Percentiles rank a stretch among this genome's conserved stretches.
phyloP scores from a whole-genome alignment of 2,888 invertebrate species.

The Drosophila stalkeri region DNA sequence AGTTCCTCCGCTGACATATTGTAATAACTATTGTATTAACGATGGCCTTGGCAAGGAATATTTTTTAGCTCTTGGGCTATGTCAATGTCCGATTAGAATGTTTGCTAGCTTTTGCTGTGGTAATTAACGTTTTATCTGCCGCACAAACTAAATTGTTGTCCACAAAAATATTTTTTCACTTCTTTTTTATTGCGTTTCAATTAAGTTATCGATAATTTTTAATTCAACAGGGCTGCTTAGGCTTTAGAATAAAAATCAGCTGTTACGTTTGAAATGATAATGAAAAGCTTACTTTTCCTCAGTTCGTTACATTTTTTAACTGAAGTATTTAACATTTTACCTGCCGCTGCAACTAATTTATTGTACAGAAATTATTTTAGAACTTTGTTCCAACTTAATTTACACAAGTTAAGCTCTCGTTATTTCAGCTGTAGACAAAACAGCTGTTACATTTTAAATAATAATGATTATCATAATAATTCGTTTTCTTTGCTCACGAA shows the following conservation, averaged over 20 bases:
- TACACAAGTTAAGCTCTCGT: no score
- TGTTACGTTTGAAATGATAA: constrained; percentile 37
- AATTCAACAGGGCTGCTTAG: constrained; percentile 30
- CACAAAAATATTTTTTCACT: constrained; percentile 50
- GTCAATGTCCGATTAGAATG: not conserved
- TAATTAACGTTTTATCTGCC: constrained; percentile 19
- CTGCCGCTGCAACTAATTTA: no score
- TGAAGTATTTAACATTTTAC: no score
- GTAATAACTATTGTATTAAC: constrained; percentile 35
- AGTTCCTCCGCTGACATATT: constrained; percentile 84
- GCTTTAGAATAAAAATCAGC: constrained; percentile 6
- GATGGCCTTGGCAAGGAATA: not conserved
- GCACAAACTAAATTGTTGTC: constrained; percentile 18
- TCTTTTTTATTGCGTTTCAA: constrained; percentile 56
- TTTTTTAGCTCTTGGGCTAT: not conserved
- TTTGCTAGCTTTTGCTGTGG: not conserved
- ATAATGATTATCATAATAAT: no score
- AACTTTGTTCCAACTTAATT: no score
- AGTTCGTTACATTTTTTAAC: not conserved
- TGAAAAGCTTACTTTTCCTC: not conserved
- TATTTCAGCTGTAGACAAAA: no score
- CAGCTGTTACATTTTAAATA: no score
- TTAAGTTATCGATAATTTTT: constrained; percentile 42
- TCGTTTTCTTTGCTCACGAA: not conserved
- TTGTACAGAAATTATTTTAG: no score